phyloP scores from a whole-genome alignment of 2,113 vertebrate species.

The Psettodes erumei region DNA sequence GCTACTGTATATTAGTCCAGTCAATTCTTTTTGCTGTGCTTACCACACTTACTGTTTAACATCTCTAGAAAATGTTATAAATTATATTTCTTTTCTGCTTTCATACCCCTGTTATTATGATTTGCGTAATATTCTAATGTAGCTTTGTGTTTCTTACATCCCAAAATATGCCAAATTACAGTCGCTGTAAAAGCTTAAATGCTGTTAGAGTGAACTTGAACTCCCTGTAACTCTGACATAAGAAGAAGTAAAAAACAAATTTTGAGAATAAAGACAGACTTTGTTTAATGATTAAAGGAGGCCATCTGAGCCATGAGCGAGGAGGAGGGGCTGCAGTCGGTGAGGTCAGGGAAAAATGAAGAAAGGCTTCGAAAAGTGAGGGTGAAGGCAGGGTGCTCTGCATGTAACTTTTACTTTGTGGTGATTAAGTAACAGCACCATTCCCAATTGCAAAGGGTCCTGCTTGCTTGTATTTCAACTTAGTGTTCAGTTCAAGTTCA shows the following conservation, averaged over 20 bases:
- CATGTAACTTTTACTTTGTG: conserved; percentile 35
- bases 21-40: not conserved
- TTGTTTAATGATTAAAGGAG: conserved; percentile 76
- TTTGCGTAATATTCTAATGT: conserved; percentile 6
- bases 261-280: conserved; percentile 69
- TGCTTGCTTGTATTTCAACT: not conserved
- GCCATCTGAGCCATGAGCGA: conserved; percentile 62
- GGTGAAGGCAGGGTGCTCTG: conserved; percentile 29
- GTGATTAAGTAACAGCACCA: not conserved
- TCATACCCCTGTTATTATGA: not conserved
- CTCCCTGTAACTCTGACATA: conserved; percentile 31
- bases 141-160: conserved; percentile 2
- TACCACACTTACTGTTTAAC: not conserved
- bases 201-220: conserved; percentile 38
- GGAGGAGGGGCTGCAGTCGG: conserved; percentile 47
- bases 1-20: not conserved
- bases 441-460: conserved; percentile 7
- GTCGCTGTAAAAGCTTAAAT: conserved; percentile 22
- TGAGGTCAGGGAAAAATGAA: conserved; percentile 59
- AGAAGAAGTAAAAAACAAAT: conserved; percentile 42
- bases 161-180: not conserved
- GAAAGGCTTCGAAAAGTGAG: conserved; percentile 41
- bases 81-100: conserved; percentile 5
- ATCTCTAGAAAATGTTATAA: not conserved
- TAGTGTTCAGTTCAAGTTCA: conserved; percentile 1